Evolutionary conservation across 2,888 invertebrate species (phyloP).

Genomic region (Xestia sexstrigata): DNA sequence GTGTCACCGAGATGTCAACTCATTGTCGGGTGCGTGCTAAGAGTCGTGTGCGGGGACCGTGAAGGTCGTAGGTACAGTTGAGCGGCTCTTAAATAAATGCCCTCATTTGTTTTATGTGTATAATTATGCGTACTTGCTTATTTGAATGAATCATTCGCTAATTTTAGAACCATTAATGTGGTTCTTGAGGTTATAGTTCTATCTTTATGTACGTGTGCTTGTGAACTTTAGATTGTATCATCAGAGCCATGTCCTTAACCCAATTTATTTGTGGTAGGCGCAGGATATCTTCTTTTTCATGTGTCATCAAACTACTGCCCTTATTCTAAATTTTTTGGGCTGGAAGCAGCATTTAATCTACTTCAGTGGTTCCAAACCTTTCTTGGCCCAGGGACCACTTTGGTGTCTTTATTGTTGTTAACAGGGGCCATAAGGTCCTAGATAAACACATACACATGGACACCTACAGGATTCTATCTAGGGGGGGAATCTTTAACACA

Average conservation of each 20-base stretch:
- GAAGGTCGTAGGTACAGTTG: conserved; percentile 63
- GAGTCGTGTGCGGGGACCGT: conserved; percentile 57
- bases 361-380: too few species aligned
- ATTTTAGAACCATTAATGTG: conserved; percentile 37
- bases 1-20: conserved; percentile 64
- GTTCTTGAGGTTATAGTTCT: not conserved
- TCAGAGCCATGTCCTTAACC: rapidly evolving
- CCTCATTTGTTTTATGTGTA: conserved; percentile 53
- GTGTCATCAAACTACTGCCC: not conserved
- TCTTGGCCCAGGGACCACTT: too few species aligned
- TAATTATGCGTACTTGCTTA: conserved; percentile 36
- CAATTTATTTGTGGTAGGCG: too few species aligned
- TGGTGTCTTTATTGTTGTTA: too few species aligned
- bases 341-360: not conserved
- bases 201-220: not conserved
- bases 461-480: too few species aligned
- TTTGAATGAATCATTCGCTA: conserved; percentile 50
- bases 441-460: too few species aligned
- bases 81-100: conserved; percentile 57
- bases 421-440: too few species aligned
- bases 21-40: conserved; percentile 60
- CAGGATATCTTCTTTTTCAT: not conserved
- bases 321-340: not conserved
- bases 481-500: too few species aligned
- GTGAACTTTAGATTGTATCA: not conserved